Percentiles rank a stretch among this genome's conserved stretches.
These are phyloP conservation scores for Eupelmus urozonus DNA, from an alignment of 2,888 invertebrate genomes.

Conservation along the genomic window DNA sequence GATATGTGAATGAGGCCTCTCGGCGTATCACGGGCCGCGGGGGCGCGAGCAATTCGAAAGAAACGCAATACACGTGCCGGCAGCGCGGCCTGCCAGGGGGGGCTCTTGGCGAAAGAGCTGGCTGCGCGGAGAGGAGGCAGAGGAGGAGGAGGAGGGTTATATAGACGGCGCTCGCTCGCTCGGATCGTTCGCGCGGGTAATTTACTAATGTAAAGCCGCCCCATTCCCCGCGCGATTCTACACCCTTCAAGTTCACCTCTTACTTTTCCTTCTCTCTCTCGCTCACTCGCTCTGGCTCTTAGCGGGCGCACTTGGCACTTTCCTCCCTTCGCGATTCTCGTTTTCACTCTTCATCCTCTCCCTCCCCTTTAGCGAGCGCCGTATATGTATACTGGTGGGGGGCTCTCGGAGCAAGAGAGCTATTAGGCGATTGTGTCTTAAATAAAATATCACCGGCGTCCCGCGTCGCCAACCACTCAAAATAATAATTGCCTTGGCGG, in stretches of 20 bases:
- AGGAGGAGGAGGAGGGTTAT: no score
- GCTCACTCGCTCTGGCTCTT: conserved; percentile 38
- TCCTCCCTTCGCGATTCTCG: conserved; percentile 39
- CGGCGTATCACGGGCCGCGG: not conserved
- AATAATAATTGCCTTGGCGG: conserved; percentile 74
- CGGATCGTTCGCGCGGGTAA: conserved; percentile 65
- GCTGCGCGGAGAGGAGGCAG: conserved; percentile 10
- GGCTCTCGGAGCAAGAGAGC: conserved; percentile 68
- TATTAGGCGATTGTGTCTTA: conserved; percentile 77
- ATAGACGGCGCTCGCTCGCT: not conserved
- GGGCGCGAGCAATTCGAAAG: conserved; percentile 33
- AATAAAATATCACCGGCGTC: conserved; percentile 74
- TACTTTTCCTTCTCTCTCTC: conserved; percentile 57
- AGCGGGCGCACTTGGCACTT: conserved; percentile 35
- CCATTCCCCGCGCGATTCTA: conserved; percentile 37
- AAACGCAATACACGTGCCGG: conserved; percentile 38
- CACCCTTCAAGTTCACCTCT: conserved; percentile 62
- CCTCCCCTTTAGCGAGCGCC: not conserved
- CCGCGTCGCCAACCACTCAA: conserved; percentile 74
- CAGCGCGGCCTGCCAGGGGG: not conserved
- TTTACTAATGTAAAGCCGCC: conserved; percentile 72
- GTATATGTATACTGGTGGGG: not conserved
- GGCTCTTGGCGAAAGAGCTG: conserved; percentile 27
- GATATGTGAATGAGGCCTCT: conserved; percentile 16
- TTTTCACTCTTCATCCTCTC: conserved; percentile 34